phyloP scores from a whole-genome alignment of 2,797 vertebrate species.

The Thripadectes ignobilis region DNA sequence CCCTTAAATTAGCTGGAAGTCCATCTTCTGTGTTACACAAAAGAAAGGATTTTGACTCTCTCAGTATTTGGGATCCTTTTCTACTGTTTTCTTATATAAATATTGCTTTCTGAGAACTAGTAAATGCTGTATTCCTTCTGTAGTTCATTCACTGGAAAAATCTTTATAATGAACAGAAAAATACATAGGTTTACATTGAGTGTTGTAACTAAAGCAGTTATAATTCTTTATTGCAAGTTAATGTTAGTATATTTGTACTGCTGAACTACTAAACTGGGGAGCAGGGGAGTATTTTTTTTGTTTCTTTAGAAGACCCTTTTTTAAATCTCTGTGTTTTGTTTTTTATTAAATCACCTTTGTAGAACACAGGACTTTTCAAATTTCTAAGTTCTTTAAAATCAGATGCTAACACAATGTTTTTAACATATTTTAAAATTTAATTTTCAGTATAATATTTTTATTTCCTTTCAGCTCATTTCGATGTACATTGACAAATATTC shows the following conservation, averaged over 20 bases:
- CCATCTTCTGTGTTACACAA: not conserved
- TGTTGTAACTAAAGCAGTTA: not conserved
- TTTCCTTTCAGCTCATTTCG: slow-evolving; percentile 87
- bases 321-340: not conserved
- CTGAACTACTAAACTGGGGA: not conserved
- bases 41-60: not conserved
- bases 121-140: not conserved
- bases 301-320: not conserved
- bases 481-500: slow-evolving; percentile 92
- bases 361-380: not conserved
- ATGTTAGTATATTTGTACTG: not conserved
- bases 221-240: not conserved
- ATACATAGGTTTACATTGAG: not conserved
- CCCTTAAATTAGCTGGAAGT: not conserved
- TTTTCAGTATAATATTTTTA: not conserved
- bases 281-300: accelerated
- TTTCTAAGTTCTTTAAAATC: not conserved
- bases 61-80: not conserved
- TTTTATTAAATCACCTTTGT: not conserved
- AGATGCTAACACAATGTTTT: not conserved
- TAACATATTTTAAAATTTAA: not conserved
- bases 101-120: not conserved
- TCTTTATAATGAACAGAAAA: not conserved
- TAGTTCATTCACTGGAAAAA: not conserved
- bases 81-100: not conserved